phyloP scores from a whole-genome alignment of 2,888 invertebrate species.

The Phlogophora meticulosa region DNA sequence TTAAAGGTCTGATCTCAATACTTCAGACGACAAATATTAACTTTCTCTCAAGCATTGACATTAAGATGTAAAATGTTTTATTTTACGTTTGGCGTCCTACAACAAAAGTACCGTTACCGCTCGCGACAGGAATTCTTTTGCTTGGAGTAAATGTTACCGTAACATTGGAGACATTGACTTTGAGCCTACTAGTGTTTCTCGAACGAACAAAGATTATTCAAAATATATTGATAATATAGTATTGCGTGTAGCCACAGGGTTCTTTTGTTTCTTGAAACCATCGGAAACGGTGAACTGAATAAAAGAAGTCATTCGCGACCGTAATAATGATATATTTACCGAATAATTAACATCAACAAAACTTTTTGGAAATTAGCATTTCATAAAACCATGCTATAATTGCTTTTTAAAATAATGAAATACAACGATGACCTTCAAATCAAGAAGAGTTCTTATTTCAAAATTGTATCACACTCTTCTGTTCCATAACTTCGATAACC shows the following conservation, averaged over 20 bases:
- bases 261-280: no score
- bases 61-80: conserved; percentile 22
- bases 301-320: no score
- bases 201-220: not conserved
- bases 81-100: conserved; percentile 17
- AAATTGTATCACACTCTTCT: not conserved
- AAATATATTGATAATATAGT: no score
- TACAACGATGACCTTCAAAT: no score
- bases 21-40: conserved; percentile 11
- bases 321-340: not conserved
- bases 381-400: no score
- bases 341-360: not conserved
- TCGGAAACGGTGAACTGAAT: no score
- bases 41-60: conserved; percentile 29
- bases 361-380: no score
- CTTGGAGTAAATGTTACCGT: conserved; percentile 41
- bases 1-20: conserved; percentile 15
- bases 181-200: conserved; percentile 26
- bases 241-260: no score
- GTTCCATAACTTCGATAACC: not conserved
- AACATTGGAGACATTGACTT: conserved; percentile 41
- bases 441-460: not conserved
- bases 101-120: conserved; percentile 42
- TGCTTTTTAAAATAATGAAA: no score
- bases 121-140: conserved; percentile 46